Evolutionary conservation across 2,797 vertebrate genomes (phyloP).

Genomic region (Columba guinea): DNA sequence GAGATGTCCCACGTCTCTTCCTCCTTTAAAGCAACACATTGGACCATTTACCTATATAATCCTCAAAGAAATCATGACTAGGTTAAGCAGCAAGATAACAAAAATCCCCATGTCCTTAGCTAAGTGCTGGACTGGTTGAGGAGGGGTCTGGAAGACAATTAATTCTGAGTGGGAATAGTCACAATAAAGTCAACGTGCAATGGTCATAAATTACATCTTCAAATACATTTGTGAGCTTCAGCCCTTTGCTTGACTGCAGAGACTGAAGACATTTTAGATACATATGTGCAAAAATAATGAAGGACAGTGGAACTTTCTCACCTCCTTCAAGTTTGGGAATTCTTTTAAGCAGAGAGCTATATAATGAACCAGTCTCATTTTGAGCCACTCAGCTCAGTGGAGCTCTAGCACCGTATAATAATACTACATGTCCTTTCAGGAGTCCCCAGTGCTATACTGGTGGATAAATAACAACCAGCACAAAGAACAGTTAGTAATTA

Average conservation of each 20-base stretch:
- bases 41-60: not conserved
- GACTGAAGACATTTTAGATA: not conserved
- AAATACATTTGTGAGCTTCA: not conserved
- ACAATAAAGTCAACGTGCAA: not conserved
- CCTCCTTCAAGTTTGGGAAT: not conserved
- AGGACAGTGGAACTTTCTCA: not conserved
- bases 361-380: not conserved
- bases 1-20: conserved; percentile 21
- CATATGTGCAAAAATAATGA: not conserved
- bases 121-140: not conserved
- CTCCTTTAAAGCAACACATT: conserved; percentile 38
- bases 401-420: not conserved
- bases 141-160: not conserved
- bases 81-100: not conserved
- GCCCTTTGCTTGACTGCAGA: not conserved
- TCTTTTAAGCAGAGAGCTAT: not conserved
- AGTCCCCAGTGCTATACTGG: not conserved
- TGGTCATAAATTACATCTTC: not conserved
- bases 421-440: not conserved
- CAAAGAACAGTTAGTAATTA: not conserved
- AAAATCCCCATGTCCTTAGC: not conserved
- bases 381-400: not conserved
- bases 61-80: not conserved
- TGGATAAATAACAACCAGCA: not conserved
- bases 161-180: not conserved